Conservation (phyloP, 1,140 invertebrate genomes). For the Apis mellifera region DNA sequence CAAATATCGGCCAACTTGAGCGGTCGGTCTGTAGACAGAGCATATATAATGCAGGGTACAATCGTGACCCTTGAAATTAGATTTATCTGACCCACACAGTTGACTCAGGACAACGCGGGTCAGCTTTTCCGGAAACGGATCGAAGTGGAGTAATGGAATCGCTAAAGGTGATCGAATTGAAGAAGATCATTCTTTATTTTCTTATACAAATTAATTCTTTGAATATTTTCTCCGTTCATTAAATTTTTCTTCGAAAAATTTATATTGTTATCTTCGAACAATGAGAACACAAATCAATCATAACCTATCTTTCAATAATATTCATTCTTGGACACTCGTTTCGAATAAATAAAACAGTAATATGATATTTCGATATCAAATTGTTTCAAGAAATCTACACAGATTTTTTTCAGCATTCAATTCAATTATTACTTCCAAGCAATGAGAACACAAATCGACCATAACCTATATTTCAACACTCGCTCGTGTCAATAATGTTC, state of each 20-base stretch:
- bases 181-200: neutral
- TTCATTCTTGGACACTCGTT: neutral
- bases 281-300: neutral
- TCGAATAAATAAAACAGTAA: no score
- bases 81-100: conserved; percentile 57
- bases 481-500: neutral
- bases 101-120: conserved; percentile 53
- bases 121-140: conserved; percentile 44
- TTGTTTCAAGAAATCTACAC: neutral
- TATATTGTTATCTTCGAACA: neutral
- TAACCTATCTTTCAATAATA: no score
- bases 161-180: conserved; percentile 1
- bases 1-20: conserved; percentile 23
- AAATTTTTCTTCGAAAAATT: neutral
- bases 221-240: neutral
- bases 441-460: neutral
- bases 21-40: conserved; percentile 55
- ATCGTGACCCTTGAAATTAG: conserved; percentile 71
- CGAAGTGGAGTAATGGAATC: neutral
- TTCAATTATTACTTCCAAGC: neutral
- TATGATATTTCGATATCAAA: neutral
- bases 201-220: no score
- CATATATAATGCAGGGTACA: conserved; percentile 72
- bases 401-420: neutral
- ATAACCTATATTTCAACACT: neutral